Base-by-base conservation (phyloP, 2,113 vertebrate species). In the Thalassarche chlororhynchos region DNA sequence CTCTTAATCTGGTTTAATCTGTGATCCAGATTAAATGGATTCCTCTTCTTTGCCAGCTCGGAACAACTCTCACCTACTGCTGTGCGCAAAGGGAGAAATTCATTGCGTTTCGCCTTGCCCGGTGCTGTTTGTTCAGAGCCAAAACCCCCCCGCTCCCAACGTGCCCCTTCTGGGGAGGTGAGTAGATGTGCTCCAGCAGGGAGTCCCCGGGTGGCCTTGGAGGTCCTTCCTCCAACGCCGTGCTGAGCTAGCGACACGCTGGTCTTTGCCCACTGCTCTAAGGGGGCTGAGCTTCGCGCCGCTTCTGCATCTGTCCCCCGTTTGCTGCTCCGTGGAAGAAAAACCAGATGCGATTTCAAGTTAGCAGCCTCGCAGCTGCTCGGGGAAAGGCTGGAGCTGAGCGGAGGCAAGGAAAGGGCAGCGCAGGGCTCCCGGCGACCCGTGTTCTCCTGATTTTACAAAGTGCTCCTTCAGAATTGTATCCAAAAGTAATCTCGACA, bases 281-380 rank as follows among this genome's bases (percentile, higher is more conserved):
- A 40, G n/a, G 21, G 40, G n/a, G 55, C 29, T 86, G 49, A 54
- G 49, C 36, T 65, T 75, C 34, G 24, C 3, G 3, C 38, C 28
- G 2, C 6, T 28, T 16, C 21, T 10, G 28, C 42, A 14, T 64
- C 64, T 5, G 0, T 29, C 61, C 49, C 9, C 36, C 0, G 0
- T 62, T 47, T 34, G 44, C 51, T 52, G 52, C 91, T 89, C 62
- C 1, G 0, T 16, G 44, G 52, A 84, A 49, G 9, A 2, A 84
- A 76, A 90, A 74, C 0, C 32, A 68, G 42, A 25, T 17, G 26
- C 17, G 12, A 3, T 70, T 95, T 66, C 70, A 55, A 34, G 25
- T 24, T 8, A 32, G 31, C 38, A 19, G 46, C 38, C 38, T 71
- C 5, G 1, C 44, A 62, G 61, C 79, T 84, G 61, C 26, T 66